phyloP scores from a whole-genome alignment of 2,113 vertebrate species.

The Dasypus novemcinctus region DNA sequence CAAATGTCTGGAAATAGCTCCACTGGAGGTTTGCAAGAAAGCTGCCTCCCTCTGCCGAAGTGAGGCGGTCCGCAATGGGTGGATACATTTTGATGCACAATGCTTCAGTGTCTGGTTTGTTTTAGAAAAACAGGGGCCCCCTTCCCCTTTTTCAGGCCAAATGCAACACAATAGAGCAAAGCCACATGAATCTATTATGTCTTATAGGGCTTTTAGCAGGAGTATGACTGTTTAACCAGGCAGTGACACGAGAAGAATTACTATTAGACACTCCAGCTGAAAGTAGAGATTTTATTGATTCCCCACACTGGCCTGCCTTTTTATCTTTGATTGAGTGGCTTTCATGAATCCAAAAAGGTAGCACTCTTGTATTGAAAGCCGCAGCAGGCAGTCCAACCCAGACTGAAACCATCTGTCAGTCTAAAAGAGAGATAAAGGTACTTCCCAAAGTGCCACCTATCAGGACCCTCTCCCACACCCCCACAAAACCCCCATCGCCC shows the following conservation, averaged over 20 bases:
- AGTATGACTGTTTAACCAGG: constrained; percentile 89
- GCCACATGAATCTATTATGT: constrained; percentile 90
- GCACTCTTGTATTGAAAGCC: constrained; percentile 86
- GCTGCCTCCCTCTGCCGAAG: constrained; percentile 67
- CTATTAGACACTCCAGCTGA: constrained; percentile 86
- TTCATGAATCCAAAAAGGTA: constrained; percentile 89
- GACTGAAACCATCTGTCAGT: constrained; percentile 87
- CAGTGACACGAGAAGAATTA: constrained; percentile 89
- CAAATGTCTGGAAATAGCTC: constrained; percentile 75
- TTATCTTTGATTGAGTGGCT: constrained; percentile 88
- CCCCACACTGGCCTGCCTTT: constrained; percentile 84
- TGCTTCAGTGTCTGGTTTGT: constrained; percentile 86
- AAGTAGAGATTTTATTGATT: constrained; percentile 90
- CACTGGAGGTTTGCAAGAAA: constrained; percentile 67
- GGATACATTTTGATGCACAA: constrained; percentile 85
- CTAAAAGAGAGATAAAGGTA: constrained; percentile 83
- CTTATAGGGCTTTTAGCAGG: constrained; percentile 83
- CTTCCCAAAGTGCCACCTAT: constrained; percentile 78
- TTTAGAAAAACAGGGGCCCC: constrained; percentile 84
- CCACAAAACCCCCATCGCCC: constrained; percentile 17
- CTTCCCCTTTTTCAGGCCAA: constrained; percentile 84
- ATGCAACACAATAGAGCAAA: constrained; percentile 85
- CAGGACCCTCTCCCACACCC: constrained; percentile 37
- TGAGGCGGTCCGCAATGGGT: constrained; percentile 81
- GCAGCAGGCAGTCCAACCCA: constrained; percentile 83